Conservation (phyloP, 2,797 vertebrate species). For the Gouania willdenowi region DNA sequence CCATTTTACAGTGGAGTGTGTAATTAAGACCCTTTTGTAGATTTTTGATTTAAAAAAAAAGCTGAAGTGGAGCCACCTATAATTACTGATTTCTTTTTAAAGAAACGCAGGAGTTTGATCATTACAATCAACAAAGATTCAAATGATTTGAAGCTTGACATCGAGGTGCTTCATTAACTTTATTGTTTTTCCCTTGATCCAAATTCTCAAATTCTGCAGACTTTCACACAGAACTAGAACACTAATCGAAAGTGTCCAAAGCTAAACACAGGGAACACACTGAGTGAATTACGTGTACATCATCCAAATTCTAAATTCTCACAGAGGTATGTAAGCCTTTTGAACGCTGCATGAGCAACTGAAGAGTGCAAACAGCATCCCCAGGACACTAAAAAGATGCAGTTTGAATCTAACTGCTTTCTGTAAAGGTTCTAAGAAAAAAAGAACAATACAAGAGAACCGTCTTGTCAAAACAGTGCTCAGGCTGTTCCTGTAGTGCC, state of each 20-base stretch:
- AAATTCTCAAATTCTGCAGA: conserved; percentile 1
- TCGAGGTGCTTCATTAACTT: conserved; percentile 29
- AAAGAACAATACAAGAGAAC: conserved; percentile 26
- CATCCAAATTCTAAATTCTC: neutral
- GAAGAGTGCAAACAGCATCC: conserved; percentile 7
- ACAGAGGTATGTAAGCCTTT: too few relatives aligned
- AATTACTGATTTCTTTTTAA: too few relatives aligned
- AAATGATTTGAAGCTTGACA: too few relatives aligned
- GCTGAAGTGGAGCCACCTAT: too few relatives aligned
- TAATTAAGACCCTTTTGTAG: too few relatives aligned
- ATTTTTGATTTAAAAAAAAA: too few relatives aligned
- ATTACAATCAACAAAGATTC: neutral
- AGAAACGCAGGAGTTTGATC: conserved; percentile 3
- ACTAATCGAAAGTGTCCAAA: conserved; percentile 22
- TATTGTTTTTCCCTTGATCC: conserved; percentile 5
- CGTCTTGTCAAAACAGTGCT: conserved; percentile 25
- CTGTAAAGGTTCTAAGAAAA: conserved; percentile 23
- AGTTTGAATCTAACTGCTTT: conserved; percentile 26
- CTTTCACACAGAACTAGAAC: conserved; percentile 3
- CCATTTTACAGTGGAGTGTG: too few relatives aligned
- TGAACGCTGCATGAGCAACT: neutral
- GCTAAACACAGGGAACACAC: conserved; percentile 12
- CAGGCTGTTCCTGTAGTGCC: conserved; percentile 11
- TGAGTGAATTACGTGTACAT: conserved; percentile 15
- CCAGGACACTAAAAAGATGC: conserved; percentile 6